phyloP scores from a whole-genome alignment of 1,140 invertebrate genomes.

The Eurytemora carolleeae region DNA sequence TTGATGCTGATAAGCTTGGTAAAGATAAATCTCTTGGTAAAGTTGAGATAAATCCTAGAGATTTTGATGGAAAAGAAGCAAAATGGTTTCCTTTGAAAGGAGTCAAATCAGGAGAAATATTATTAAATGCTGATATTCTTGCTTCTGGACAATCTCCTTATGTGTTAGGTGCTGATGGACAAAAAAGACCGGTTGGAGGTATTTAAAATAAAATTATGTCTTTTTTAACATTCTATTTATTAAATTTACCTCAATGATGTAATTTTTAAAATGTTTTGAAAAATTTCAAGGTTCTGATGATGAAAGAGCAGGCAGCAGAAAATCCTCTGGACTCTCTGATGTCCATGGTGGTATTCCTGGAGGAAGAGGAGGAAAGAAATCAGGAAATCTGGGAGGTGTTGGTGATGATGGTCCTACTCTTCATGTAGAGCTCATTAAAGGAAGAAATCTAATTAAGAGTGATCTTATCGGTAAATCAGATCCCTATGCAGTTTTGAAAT shows the following conservation, averaged over 20 bases:
- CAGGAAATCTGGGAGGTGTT: neutral
- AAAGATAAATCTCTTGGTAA: neutral
- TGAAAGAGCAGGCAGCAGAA: neutral
- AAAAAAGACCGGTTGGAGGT: too few species aligned
- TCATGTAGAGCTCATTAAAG: neutral
- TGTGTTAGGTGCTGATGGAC: neutral
- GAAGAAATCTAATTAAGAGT: neutral
- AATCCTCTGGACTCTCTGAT: too few species aligned
- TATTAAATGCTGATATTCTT: neutral
- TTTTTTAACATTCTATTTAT: neutral
- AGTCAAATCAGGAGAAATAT: neutral
- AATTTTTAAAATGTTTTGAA: neutral
- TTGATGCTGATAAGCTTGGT: neutral
- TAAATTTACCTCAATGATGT: neutral
- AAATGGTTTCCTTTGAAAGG: neutral
- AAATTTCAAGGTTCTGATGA: neutral
- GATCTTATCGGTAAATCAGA: neutral
- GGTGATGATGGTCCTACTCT: neutral
- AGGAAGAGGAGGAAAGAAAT: neutral
- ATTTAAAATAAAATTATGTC: neutral
- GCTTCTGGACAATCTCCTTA: neutral
- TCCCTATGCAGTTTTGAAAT: neutral
- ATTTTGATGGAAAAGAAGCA: neutral
- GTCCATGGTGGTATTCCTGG: too few species aligned
- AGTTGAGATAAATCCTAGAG: neutral